Conservation (phyloP, 2,797 vertebrate genomes). For the Sebastes glaucus region DNA sequence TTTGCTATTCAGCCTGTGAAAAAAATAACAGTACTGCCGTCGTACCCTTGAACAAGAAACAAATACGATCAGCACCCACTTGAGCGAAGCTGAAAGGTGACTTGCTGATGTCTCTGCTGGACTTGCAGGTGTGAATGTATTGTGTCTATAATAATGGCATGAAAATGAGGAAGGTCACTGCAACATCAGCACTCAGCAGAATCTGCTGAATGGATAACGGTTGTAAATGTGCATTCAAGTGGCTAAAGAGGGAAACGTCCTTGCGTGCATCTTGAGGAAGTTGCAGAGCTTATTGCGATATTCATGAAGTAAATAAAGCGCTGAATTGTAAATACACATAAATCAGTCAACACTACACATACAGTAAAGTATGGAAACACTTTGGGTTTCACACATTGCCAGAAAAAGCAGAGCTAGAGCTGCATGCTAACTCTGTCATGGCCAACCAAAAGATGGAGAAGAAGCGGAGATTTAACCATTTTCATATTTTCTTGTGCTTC, state of each 20-base stretch:
- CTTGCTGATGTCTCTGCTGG: background rate
- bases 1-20: background rate
- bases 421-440: no score
- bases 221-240: no score
- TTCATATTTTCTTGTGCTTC: background rate
- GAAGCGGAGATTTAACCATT: background rate
- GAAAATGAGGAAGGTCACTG: background rate
- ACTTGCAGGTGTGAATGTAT: background rate
- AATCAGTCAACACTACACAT: no score
- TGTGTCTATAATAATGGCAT: background rate
- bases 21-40: background rate
- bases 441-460: background rate
- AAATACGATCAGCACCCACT: background rate
- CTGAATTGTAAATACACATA: background rate
- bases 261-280: background rate
- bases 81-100: background rate
- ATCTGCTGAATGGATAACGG: background rate
- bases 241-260: no score
- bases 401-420: no score
- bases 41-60: background rate
- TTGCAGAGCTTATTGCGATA: background rate
- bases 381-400: no score
- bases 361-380: no score
- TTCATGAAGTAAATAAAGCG: conserved; percentile 9
- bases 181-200: background rate